Evolutionary conservation across 1,140 invertebrate species (phyloP), one percentile per base, ranked within the genome.

Genomic region (Neodiprion virginianus): DNA sequence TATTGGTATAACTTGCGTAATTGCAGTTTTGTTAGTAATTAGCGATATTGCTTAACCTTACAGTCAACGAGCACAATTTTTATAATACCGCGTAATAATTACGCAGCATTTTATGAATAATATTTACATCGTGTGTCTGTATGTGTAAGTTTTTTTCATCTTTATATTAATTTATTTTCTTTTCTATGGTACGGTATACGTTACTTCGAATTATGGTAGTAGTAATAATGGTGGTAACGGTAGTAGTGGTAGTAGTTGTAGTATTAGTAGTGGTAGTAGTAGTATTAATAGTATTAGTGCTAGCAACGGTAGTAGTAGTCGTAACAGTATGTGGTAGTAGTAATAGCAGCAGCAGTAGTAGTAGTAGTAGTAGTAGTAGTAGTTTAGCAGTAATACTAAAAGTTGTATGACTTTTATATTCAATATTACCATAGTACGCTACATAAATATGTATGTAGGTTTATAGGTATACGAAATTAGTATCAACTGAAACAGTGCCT

Each of bases 151-250:
- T 40, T 40, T 2, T 40, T 40, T 40, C 28, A 40, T 40, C 28
- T 40, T 40, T 40, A 40, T 40, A 40, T 40, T 40, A 40, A 40
- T 40, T 40, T 40, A 40, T 40, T 40, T 40, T 40, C 28, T 40
- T 2, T 40, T 40, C 1, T 40, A 3, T 40, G 5, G 17, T 21
- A 74, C 78, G 77, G 75, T 82, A 83, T 79, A 21, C 79, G 80
- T 76, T 79, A 80, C 76, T 81, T 76, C 28, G 5, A 40, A 40
- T 40, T 40, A 40, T 40, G 5, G 75, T 78, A 79, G 78, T 83
- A 80, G 82, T 83, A 79, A 79, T 81, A 78, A 82, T 81, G 82
- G 80, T 81, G 82, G 82, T 82, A 40, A 61, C 53, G 17, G 47
- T 74, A 71, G 49, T 73, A 73, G 7, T 67, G 14, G 71, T 68